phyloP scores from a whole-genome alignment of 2,888 invertebrate species.

The Ophioninae sp. region DNA sequence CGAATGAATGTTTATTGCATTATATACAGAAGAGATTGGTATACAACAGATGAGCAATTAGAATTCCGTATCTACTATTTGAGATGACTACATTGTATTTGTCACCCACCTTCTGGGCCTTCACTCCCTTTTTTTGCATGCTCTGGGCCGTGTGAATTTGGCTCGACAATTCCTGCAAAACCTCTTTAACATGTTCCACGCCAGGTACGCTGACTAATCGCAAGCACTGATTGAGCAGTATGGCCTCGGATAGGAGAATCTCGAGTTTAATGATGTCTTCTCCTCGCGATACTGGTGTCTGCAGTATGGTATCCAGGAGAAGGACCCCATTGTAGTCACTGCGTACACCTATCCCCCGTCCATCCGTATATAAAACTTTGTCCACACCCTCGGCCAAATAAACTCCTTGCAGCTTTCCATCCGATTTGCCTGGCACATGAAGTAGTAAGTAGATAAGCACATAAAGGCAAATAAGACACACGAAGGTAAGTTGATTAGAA shows the following conservation, averaged over 20 bases:
- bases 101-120: conserved; percentile 90
- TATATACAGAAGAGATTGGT: neutral
- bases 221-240: conserved; percentile 91
- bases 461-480: too few relatives aligned
- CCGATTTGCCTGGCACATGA: conserved; percentile 83
- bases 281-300: conserved; percentile 89
- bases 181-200: conserved; percentile 89
- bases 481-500: too few relatives aligned
- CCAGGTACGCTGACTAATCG: conserved; percentile 88
- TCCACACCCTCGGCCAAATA: conserved; percentile 89
- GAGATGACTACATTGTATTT: neutral
- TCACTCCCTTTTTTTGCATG: conserved; percentile 91
- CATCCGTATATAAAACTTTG: conserved; percentile 92
- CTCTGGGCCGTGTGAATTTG: conserved; percentile 88
- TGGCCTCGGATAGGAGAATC: conserved; percentile 93
- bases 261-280: conserved; percentile 92
- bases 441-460: conserved; percentile 1
- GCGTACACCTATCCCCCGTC: conserved; percentile 90
- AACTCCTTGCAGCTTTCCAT: conserved; percentile 86
- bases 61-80: neutral
- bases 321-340: conserved; percentile 96
- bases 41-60: neutral
- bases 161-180: conserved; percentile 89
- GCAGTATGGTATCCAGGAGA: conserved; percentile 93
- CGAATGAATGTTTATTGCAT: neutral